phyloP scores from a whole-genome alignment of 2,113 vertebrate species.

The Gadus chalcogrammus region DNA sequence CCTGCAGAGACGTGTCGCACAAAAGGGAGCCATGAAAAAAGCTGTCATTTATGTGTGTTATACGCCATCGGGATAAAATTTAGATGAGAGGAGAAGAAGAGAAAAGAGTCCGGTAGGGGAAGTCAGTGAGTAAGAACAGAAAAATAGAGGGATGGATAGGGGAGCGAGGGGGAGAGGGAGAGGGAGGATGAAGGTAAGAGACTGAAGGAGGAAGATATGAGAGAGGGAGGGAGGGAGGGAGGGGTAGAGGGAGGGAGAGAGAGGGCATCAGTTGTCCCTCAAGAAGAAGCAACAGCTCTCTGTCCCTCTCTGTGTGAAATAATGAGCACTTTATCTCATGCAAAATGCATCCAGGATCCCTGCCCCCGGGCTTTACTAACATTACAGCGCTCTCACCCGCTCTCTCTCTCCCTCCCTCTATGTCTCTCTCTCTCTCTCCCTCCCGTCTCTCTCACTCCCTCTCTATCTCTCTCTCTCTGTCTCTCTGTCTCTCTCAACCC shows the following conservation, averaged over 20 bases:
- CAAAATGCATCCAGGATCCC: constrained; percentile 55
- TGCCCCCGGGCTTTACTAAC: constrained; percentile 59
- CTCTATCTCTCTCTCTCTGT: constrained; percentile 16
- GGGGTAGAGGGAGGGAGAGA: not conserved
- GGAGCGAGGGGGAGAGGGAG: not conserved
- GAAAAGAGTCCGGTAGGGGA: not conserved
- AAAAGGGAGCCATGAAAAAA: constrained; percentile 62
- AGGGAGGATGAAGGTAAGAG: not conserved
- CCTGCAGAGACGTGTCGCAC: constrained; percentile 42
- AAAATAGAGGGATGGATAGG: not conserved
- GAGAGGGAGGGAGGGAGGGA: constrained; percentile 12
- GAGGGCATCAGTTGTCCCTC: constrained; percentile 19
- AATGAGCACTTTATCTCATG: constrained; percentile 67
- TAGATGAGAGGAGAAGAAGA: not conserved
- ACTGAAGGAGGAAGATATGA: constrained; percentile 14
- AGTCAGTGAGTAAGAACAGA: not conserved
- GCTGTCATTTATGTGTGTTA: constrained; percentile 36
- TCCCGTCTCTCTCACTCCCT: constrained; percentile 1
- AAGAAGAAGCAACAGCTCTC: constrained; percentile 31
- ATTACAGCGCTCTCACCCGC: constrained; percentile 41
- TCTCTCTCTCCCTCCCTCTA: constrained; percentile 24
- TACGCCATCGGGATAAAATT: constrained; percentile 28
- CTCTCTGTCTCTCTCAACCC: too few relatives aligned
- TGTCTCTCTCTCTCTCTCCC: constrained; percentile 15
- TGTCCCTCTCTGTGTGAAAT: constrained; percentile 61